Evolutionary conservation across 2,113 vertebrate genomes (phyloP).

Genomic region (Oncorhynchus nerka): DNA sequence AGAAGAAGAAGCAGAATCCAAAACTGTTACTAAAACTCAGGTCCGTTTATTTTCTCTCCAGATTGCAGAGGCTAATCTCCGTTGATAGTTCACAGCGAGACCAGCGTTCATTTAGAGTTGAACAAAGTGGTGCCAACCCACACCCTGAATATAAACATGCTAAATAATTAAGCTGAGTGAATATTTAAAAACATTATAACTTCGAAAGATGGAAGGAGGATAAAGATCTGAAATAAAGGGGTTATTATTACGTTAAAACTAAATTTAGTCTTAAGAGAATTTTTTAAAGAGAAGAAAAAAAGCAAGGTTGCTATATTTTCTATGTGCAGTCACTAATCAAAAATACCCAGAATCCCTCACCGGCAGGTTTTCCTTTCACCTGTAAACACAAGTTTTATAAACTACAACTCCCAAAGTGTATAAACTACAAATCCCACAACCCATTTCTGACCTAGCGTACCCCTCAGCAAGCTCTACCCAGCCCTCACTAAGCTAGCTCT

Average conservation of each 20-base stretch:
- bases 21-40: constrained; percentile 56
- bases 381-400: constrained; percentile 62
- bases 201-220: constrained; percentile 51
- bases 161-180: constrained; percentile 70
- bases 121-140: constrained; percentile 23
- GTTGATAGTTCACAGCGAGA: constrained; percentile 32
- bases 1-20: constrained; percentile 9
- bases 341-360: constrained; percentile 58
- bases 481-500: background rate
- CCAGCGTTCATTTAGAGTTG: background rate
- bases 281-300: constrained; percentile 38
- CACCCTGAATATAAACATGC: constrained; percentile 70
- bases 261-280: constrained; percentile 70
- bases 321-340: constrained; percentile 66
- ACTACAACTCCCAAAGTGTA: constrained; percentile 39
- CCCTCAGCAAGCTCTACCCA: background rate
- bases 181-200: constrained; percentile 62
- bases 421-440: constrained; percentile 47
- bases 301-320: constrained; percentile 69
- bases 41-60: constrained; percentile 46
- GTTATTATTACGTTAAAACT: constrained; percentile 68
- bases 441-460: constrained; percentile 21
- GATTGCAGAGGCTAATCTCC: constrained; percentile 53
- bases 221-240: constrained; percentile 66
- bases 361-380: constrained; percentile 37